phyloP scores from a whole-genome alignment of 2,113 vertebrate genomes.

The Pomatostomus ruficeps region DNA sequence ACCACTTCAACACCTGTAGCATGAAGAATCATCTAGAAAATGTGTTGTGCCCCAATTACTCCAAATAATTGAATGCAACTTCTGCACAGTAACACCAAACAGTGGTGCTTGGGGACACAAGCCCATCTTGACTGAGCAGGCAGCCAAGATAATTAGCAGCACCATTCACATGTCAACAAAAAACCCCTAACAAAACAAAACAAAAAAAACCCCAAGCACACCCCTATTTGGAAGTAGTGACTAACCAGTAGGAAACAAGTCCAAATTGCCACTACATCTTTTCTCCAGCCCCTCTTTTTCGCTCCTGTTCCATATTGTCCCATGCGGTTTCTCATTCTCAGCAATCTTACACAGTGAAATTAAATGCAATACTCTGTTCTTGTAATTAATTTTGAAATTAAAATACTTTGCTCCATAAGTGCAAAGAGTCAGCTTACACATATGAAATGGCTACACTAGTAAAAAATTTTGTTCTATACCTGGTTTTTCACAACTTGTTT shows the following conservation, averaged over 20 bases:
- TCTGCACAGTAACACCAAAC: not conserved
- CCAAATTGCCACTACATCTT: not conserved
- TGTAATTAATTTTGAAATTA: conserved; percentile 15
- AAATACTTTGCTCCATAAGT: not conserved
- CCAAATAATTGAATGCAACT: not conserved
- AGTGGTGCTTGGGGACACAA: not conserved
- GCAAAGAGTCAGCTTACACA: not conserved
- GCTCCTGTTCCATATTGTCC: not conserved
- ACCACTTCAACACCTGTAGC: not conserved
- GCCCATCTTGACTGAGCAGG: not conserved
- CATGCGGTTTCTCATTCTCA: not conserved
- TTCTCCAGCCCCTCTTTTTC: not conserved
- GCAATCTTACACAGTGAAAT: not conserved
- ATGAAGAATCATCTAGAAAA: not conserved
- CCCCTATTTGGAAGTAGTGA: not conserved
- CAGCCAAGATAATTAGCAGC: not conserved
- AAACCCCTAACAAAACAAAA: no score
- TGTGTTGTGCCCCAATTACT: not conserved
- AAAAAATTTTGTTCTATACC: not conserved
- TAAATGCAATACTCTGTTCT: not conserved
- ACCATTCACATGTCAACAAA: not conserved
- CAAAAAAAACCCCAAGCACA: not conserved
- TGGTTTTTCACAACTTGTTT: not conserved
- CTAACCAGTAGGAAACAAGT: not conserved
- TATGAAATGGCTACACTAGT: not conserved